Evolutionary conservation across 1,140 invertebrate species (phyloP), one percentile per base, ranked within the genome.

Genomic region (Limonius californicus): DNA sequence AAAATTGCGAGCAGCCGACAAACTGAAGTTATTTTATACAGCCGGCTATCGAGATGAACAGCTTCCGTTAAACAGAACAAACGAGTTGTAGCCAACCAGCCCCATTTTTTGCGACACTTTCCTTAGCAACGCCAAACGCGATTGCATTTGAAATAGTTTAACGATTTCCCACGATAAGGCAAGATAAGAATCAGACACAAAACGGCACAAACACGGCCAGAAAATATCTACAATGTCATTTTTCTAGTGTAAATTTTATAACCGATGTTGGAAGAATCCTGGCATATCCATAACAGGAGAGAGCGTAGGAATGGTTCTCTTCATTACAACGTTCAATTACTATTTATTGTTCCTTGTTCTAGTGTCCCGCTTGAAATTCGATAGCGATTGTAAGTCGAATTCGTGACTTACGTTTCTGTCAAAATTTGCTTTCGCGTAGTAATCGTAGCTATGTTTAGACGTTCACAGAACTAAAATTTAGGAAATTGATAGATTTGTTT

Each of bases 221-320:
- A 39, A 39, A 39, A 39, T 39, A 39, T 39, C 8, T 39, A 39
- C 35, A 39, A 39, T 39, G 11, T 2, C 35, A 39, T 39, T 39
- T 39, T 39, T 39, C 35, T 39, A 39, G n/a, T 39, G 35, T 39
- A 39, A 39, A 39, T 39, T 39, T 39, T 39, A 39, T 39, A 39
- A 39, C 35, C 35, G 35, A 39, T 39, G 35, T 39, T 39, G n/a
- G n/a, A 39, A n/a, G 35, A 39, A 39, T 39, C 35, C 11, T 39
- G 35, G 35, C 35, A 39, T 39, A 39, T 9, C 35, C 35, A 12
- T 39, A 39, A 39, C 35, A 2, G 35, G 35, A 39, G n/a, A 12
- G n/a, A 39, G 35, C 35, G 35, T 39, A 39, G 35, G 35, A 39
- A 39, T 39, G 3, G n/a, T 27, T 27, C 35, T 39, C 35, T 39